Evolutionary conservation across 2,797 vertebrate genomes (phyloP), one percentile per base, ranked within the genome.

Genomic region (Leptatherina wallacei): DNA sequence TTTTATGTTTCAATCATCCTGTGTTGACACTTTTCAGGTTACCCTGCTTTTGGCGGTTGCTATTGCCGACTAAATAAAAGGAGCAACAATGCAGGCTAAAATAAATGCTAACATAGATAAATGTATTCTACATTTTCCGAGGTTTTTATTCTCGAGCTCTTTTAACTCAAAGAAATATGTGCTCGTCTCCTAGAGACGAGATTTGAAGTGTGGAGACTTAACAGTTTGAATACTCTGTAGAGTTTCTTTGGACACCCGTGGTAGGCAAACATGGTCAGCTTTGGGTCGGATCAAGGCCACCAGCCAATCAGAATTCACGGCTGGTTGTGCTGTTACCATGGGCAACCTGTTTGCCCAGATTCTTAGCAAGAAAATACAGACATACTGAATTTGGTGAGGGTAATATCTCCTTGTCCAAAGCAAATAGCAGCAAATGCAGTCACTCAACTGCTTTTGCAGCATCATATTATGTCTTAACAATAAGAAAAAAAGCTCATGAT

Each of bases 261-360:
- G 87, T 90, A 89, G 88, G 83, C 85, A 90, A 90, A 91, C 83
- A 87, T 60, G 74, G 83, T 64, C 80, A 82, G 84, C 75, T 85
- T 82, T 86, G 74, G 85, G 81, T 78, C 42, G 59, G 70, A 82
- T 86, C 79, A 75, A 90, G 72, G 77, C 87, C 85, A 82, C 81
- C 81, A 85, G 84, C 91, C 90, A 91, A 91, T 92, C 89, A 80
- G 75, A 88, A 89, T 83, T 69, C 83, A 85, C 85, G 80, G 88
- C 89, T 81, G 60, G 4, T 27, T 86, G 86, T 88, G 82, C 89
- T 86, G 92, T 93, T 91, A 86, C 92, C 80, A 92, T 81, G 89
- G 89, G 90, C 85, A 91, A 92, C 89, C 82, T 86, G 88, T 90
- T 92, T 90, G 87, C 86, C 90, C 84, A 90, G 90, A 92, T 87